phyloP scores from a whole-genome alignment of 2,113 vertebrate genomes.

The Tragelaphus scriptus region DNA sequence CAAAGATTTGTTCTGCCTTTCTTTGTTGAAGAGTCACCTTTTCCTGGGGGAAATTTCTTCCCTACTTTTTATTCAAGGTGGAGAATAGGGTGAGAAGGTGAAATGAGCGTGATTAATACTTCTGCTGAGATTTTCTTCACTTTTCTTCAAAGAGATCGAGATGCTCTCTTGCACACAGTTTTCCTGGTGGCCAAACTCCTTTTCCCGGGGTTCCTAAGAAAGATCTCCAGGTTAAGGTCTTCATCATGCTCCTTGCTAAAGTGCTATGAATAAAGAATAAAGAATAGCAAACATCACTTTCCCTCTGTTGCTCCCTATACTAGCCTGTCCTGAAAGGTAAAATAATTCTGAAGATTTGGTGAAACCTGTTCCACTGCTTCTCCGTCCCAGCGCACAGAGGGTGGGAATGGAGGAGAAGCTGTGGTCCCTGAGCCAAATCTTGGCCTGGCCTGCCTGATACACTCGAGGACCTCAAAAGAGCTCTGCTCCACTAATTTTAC shows the following conservation, averaged over 20 bases:
- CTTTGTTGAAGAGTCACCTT: neutral
- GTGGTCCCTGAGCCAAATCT: neutral
- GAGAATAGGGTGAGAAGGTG: neutral
- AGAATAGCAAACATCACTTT: neutral
- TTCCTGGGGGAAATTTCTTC: neutral
- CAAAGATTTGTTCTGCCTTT: neutral
- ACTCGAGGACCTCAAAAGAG: neutral
- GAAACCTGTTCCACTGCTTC: neutral
- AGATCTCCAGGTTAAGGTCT: neutral
- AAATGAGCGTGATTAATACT: neutral
- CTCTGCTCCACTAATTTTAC: constrained; percentile 29
- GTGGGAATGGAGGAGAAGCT: neutral
- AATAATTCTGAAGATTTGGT: neutral
- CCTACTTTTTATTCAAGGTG: neutral
- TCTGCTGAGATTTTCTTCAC: neutral
- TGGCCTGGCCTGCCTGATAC: neutral
- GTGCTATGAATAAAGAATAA: constrained; percentile 1
- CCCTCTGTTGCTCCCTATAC: neutral
- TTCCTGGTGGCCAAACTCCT: neutral
- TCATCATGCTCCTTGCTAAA: neutral
- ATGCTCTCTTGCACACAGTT: neutral
- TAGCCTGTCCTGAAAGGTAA: neutral
- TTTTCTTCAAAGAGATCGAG: neutral
- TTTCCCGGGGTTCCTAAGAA: neutral
- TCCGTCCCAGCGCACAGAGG: neutral